Percentiles rank a stretch among this genome's conserved stretches.
These are phyloP conservation scores for Glossophaga mutica DNA, from an alignment of 2,797 vertebrate genomes.

Conservation along the genomic window DNA sequence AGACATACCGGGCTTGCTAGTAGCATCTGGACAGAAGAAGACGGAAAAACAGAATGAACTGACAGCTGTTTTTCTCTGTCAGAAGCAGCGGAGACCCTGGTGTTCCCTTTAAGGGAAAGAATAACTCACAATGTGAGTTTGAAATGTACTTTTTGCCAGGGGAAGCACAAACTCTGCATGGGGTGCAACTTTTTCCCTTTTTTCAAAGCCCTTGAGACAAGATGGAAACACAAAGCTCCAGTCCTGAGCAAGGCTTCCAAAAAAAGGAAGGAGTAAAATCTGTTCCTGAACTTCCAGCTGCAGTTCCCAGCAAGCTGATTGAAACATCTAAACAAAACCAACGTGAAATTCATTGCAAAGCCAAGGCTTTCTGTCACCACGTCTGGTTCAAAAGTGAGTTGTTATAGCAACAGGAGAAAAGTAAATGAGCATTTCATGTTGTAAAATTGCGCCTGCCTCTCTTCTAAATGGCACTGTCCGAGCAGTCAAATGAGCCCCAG, in stretches of 20 bases:
- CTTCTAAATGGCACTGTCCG: conserved; percentile 38
- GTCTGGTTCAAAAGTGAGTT: conserved; percentile 70
- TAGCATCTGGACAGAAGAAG: neutral
- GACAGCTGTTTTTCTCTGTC: neutral
- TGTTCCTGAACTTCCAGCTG: conserved; percentile 38
- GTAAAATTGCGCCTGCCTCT: conserved; percentile 59
- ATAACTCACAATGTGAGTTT: neutral
- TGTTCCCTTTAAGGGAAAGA: conserved; percentile 1
- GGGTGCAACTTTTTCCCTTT: neutral
- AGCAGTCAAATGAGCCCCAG: conserved; percentile 43
- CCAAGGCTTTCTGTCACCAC: conserved; percentile 56
- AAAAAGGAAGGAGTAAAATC: conserved; percentile 48
- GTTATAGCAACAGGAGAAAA: conserved; percentile 73
- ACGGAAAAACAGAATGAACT: neutral
- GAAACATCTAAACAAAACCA: conserved; percentile 67
- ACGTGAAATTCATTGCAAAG: conserved; percentile 43
- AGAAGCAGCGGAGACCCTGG: neutral
- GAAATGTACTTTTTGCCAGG: neutral
- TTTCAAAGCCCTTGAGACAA: neutral
- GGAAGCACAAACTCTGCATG: neutral
- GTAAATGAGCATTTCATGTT: conserved; percentile 62
- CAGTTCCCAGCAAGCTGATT: conserved; percentile 31
- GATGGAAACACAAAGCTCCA: conserved; percentile 4
- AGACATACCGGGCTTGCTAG: neutral
- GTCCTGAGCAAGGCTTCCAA: conserved; percentile 30